Evolutionary conservation across 2,888 invertebrate genomes (phyloP).

Genomic region (Galerucella nymphaeae): DNA sequence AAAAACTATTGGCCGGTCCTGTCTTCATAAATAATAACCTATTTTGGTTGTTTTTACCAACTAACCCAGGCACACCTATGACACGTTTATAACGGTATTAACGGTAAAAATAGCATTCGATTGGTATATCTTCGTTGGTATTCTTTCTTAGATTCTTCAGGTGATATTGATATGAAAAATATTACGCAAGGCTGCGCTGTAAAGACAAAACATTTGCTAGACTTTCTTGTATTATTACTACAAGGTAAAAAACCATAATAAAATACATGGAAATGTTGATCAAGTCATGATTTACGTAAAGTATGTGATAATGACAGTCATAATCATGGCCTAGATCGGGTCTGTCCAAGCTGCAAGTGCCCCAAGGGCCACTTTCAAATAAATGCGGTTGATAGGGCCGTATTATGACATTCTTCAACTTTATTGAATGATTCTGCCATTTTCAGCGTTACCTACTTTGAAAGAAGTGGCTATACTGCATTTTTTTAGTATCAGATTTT

Average conservation of each 20-base stretch:
- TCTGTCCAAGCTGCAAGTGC: not conserved
- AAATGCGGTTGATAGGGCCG: too few relatives aligned
- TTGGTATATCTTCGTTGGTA: slow-evolving; percentile 3
- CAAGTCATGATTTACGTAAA: too few relatives aligned
- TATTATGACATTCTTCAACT: too few relatives aligned
- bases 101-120: slow-evolving; percentile 29
- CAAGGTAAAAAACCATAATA: too few relatives aligned
- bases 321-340: not conserved
- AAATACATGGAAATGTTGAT: too few relatives aligned
- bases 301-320: not conserved
- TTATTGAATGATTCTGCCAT: too few relatives aligned
- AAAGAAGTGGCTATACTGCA: too few relatives aligned
- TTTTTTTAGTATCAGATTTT: too few relatives aligned
- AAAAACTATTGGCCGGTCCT: not conserved
- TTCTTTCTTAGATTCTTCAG: slow-evolving; percentile 9
- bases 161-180: slow-evolving; percentile 4
- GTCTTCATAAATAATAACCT: slow-evolving; percentile 15
- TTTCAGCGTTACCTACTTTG: too few relatives aligned
- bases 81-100: slow-evolving; percentile 25
- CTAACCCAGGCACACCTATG: slow-evolving; percentile 30
- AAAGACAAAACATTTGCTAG: not conserved
- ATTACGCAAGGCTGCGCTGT: not conserved
- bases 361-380: not conserved
- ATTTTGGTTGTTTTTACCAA: slow-evolving; percentile 19
- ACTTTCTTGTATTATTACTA: too few relatives aligned